Percentiles rank a stretch among this genome's conserved stretches.
phyloP scores from a whole-genome alignment of 2,797 vertebrate species.

The Iguana delicatissima region DNA sequence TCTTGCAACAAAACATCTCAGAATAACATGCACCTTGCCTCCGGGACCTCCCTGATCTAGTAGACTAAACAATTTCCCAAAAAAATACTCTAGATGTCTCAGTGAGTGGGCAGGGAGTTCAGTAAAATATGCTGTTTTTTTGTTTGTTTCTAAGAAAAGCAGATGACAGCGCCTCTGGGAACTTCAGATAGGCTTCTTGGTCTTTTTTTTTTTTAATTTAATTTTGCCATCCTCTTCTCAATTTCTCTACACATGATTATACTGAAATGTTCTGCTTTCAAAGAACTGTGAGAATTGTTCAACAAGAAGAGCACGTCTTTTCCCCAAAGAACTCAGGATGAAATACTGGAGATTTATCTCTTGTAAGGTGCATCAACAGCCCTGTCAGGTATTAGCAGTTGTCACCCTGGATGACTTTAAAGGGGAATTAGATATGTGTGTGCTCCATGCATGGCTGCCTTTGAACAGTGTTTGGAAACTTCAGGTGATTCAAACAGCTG shows the following conservation, averaged over 20 bases:
- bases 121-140: not conserved
- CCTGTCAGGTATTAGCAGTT: too few relatives aligned
- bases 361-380: too few relatives aligned
- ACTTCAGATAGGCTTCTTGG: not conserved
- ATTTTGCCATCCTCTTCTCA: not conserved
- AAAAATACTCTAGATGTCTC: slow-evolving; percentile 21
- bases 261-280: not conserved
- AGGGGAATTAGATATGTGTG: too few relatives aligned
- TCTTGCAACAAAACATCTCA: not conserved
- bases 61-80: slow-evolving; percentile 13
- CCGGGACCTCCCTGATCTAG: not conserved
- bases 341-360: not conserved
- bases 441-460: too few relatives aligned
- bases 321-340: not conserved
- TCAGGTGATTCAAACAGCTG: too few relatives aligned
- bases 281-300: not conserved
- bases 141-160: not conserved
- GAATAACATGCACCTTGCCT: not conserved
- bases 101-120: not conserved
- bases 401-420: too few relatives aligned
- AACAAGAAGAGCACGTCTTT: too few relatives aligned
- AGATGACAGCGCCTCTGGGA: not conserved
- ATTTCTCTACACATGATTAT: not conserved
- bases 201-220: not conserved
- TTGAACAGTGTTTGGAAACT: too few relatives aligned